Evolutionary conservation across 2,888 invertebrate species (phyloP).

Genomic region (Aphrophora alni): DNA sequence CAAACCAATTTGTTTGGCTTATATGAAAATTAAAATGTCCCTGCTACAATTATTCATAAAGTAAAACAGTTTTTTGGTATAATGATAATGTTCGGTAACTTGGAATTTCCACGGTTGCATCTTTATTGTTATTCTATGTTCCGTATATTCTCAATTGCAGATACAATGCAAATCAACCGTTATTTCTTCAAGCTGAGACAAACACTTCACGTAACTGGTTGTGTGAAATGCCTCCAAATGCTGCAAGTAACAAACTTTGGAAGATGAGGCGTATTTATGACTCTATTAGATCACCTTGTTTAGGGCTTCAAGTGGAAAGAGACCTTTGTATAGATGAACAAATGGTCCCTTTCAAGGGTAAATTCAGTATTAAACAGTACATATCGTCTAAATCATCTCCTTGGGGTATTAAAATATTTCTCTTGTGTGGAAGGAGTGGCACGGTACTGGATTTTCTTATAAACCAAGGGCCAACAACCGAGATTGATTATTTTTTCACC

Average conservation of each 20-base stretch:
- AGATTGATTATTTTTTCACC: constrained; percentile 27
- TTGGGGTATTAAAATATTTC: constrained; percentile 49
- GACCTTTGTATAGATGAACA: too few relatives aligned
- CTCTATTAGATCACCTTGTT: constrained; percentile 17
- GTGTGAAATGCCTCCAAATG: background rate
- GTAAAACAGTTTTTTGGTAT: constrained; percentile 10
- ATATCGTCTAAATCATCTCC: constrained; percentile 47
- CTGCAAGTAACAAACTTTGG: constrained; percentile 29
- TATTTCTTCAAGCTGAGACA: constrained; percentile 43
- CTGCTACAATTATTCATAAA: constrained; percentile 3
- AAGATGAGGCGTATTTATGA: constrained; percentile 40
- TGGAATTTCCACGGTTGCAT: constrained; percentile 20
- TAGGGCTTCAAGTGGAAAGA: constrained; percentile 22
- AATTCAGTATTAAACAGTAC: constrained; percentile 45
- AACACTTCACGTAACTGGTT: constrained; percentile 44
- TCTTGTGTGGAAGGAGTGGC: constrained; percentile 46
- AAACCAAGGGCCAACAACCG: constrained; percentile 46
- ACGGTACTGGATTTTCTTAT: constrained; percentile 47
- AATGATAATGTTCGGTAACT: constrained; percentile 16
- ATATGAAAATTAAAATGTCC: too few relatives aligned
- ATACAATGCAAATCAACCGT: constrained; percentile 44
- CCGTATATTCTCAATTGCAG: constrained; percentile 12
- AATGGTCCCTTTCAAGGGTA: constrained; percentile 50
- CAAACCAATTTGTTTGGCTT: too few relatives aligned
- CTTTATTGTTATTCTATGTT: constrained; percentile 25